phyloP scores from a whole-genome alignment of 2,888 invertebrate species.

The Rotaria sp. region DNA sequence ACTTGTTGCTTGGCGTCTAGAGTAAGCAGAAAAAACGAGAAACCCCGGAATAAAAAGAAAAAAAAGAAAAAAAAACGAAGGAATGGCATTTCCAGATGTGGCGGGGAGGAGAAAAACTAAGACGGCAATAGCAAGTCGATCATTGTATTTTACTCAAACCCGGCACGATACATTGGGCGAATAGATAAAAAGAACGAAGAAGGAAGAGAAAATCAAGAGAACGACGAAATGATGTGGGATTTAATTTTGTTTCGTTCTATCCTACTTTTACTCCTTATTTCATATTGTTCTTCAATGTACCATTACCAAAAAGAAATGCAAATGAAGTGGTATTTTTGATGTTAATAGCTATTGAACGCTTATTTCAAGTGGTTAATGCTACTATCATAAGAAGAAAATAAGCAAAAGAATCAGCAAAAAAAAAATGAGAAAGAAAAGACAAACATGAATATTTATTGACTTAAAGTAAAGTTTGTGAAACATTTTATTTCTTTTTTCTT shows the following conservation, averaged over 20 bases:
- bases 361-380: not conserved
- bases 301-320: not conserved
- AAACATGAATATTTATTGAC: not conserved
- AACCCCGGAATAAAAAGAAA: not conserved
- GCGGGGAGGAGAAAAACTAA: not conserved
- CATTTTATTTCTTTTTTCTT: no score
- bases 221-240: not conserved
- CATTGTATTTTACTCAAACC: slow-evolving; percentile 1
- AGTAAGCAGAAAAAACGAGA: not conserved
- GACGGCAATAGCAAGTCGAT: not conserved
- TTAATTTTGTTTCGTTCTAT: not conserved
- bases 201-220: not conserved
- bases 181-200: not conserved
- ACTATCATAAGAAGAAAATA: not conserved
- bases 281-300: not conserved
- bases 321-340: not conserved
- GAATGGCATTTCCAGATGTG: not conserved
- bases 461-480: no score
- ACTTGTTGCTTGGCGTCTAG: not conserved
- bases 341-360: not conserved
- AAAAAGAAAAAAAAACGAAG: not conserved
- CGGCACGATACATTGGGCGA: not conserved
- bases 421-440: not conserved
- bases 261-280: not conserved
- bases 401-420: not conserved